A percentile compares a stretch with the other conserved stretches of the same genome.
These are phyloP conservation scores for Decapterus maruadsi DNA, from an alignment of 2,797 vertebrate genomes.

Conservation along the genomic window DNA sequence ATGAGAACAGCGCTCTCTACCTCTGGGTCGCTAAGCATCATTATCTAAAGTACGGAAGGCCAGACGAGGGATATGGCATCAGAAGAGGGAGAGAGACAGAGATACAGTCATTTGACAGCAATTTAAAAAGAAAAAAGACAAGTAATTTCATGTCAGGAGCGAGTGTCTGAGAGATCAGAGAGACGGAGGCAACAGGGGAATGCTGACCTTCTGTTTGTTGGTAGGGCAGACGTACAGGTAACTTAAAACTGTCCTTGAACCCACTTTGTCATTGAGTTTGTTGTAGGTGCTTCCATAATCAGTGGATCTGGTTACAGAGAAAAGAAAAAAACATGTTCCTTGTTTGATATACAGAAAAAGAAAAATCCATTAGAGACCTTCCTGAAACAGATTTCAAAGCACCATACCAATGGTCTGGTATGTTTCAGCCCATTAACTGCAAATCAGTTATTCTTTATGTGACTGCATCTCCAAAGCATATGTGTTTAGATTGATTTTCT, in stretches of 20 bases:
- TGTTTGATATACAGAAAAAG: slow-evolving; percentile 28
- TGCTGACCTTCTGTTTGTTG: slow-evolving; percentile 95
- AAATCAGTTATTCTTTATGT: slow-evolving; percentile 60
- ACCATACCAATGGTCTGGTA: slow-evolving; percentile 29
- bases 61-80: slow-evolving; percentile 52
- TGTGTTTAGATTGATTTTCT: slow-evolving; percentile 56
- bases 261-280: slow-evolving; percentile 95
- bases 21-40: slow-evolving; percentile 97
- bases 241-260: slow-evolving; percentile 94
- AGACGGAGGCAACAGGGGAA: slow-evolving; percentile 41
- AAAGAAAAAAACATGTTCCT: slow-evolving; percentile 33
- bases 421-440: slow-evolving; percentile 68
- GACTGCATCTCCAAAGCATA: slow-evolving; percentile 44
- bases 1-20: slow-evolving; percentile 95
- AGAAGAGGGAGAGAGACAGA: slow-evolving; percentile 41
- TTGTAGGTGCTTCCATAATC: slow-evolving; percentile 96
- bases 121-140: slow-evolving; percentile 34
- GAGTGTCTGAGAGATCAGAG: slow-evolving; percentile 35
- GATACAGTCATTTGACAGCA: slow-evolving; percentile 53
- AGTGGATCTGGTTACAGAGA: slow-evolving; percentile 88
- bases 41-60: slow-evolving; percentile 88
- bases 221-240: slow-evolving; percentile 97
- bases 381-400: slow-evolving; percentile 24
- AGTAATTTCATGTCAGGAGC: slow-evolving; percentile 45
- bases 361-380: slow-evolving; percentile 52